Conservation (phyloP, 1,140 invertebrate species). For the Dendroctonus valens region DNA sequence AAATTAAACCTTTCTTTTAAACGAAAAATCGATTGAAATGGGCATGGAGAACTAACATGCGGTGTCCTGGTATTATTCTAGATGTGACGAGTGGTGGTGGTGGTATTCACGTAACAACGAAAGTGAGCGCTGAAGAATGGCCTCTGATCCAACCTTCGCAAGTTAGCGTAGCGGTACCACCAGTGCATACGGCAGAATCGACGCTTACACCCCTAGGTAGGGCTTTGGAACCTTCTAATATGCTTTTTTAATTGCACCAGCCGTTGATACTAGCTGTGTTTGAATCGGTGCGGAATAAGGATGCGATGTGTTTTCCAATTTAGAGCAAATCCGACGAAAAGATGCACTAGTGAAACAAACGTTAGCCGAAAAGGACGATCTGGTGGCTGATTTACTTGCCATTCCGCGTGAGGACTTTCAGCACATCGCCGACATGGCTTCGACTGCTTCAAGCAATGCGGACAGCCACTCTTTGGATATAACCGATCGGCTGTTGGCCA, state of each 20-base stretch:
- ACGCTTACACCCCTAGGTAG: constrained; percentile 77
- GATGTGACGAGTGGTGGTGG: constrained; percentile 52
- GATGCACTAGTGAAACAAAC: constrained; percentile 69
- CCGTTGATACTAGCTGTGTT: background rate
- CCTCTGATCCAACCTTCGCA: constrained; percentile 77
- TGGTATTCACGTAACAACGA: constrained; percentile 46
- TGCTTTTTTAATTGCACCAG: background rate
- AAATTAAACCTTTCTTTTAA: too few relatives aligned
- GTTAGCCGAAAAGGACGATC: constrained; percentile 70
- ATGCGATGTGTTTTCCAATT: constrained; percentile 5
- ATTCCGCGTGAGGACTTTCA: constrained; percentile 71
- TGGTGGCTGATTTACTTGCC: constrained; percentile 74
- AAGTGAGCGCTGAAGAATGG: constrained; percentile 56
- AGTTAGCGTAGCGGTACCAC: constrained; percentile 70
- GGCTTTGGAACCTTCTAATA: background rate
- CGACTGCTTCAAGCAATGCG: constrained; percentile 35
- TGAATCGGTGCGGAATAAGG: constrained; percentile 14
- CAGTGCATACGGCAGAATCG: constrained; percentile 73
- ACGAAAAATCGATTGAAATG: too few relatives aligned
- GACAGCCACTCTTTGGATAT: constrained; percentile 14
- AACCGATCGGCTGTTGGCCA: constrained; percentile 65
- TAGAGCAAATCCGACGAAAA: constrained; percentile 70
- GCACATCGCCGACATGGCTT: constrained; percentile 63
- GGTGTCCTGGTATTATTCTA: constrained; percentile 41
- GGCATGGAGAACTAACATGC: constrained; percentile 11